A percentile compares a stretch with the other conserved stretches of the same genome.
phyloP scores from a whole-genome alignment of 2,888 invertebrate genomes.

The Creontiades dilutus region DNA sequence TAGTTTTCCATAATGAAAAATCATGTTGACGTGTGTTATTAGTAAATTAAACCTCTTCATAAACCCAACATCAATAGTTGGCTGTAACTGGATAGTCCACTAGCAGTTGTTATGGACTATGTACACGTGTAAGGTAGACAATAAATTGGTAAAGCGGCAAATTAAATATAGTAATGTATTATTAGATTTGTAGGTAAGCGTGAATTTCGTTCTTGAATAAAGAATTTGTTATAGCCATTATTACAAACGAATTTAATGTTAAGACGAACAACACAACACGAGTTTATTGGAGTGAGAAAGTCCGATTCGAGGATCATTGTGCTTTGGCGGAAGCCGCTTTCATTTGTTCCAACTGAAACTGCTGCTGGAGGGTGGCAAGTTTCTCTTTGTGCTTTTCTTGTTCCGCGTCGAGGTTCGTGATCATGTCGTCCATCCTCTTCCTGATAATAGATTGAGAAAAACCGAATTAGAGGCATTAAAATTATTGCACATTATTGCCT shows the following conservation, averaged over 20 bases:
- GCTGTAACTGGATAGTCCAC: too few relatives aligned
- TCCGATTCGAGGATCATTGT: not conserved
- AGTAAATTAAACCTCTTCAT: too few relatives aligned
- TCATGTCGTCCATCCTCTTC: constrained; percentile 87
- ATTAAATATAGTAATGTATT: constrained; percentile 24
- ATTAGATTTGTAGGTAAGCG: not conserved
- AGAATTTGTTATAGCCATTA: not conserved
- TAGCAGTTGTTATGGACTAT: too few relatives aligned
- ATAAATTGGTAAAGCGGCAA: not conserved
- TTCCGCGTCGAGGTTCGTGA: constrained; percentile 86
- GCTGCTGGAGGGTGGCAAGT: constrained; percentile 84
- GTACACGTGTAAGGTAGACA: not conserved
- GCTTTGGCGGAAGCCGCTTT: constrained; percentile 76
- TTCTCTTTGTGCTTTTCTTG: constrained; percentile 85
- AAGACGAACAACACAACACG: constrained; percentile 13
- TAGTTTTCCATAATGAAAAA: too few relatives aligned
- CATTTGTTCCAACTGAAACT: constrained; percentile 79
- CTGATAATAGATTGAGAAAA: constrained; percentile 77
- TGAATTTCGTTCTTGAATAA: constrained; percentile 3
- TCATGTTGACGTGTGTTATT: too few relatives aligned
- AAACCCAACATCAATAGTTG: too few relatives aligned
- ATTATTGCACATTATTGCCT: too few relatives aligned
- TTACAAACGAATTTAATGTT: not conserved
- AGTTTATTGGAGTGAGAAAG: constrained; percentile 1
- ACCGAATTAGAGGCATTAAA: too few relatives aligned